These are phyloP conservation scores for Archaeoteleia sp. DNA, from an alignment of 2,888 invertebrate species.

Conservation along the genomic window DNA sequence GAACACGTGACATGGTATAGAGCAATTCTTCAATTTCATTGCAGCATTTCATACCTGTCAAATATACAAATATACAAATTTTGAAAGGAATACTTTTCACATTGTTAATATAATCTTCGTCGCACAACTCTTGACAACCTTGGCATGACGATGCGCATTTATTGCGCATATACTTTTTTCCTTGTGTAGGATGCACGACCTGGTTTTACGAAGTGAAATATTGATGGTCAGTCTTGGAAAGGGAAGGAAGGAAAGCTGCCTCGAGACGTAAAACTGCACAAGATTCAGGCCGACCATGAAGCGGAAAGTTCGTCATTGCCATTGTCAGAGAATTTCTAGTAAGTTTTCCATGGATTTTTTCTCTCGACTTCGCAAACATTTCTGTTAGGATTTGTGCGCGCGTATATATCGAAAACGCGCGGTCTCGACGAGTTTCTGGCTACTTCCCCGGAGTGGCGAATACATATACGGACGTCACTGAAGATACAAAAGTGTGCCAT, in stretches of 20 bases:
- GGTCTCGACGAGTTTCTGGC: conserved; percentile 28
- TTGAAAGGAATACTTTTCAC: too few species aligned
- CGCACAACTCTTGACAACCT: conserved; percentile 18
- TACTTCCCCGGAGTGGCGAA: conserved; percentile 22
- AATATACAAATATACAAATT: too few species aligned
- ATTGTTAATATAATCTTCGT: conserved; percentile 24
- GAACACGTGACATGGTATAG: not conserved
- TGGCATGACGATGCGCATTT: conserved; percentile 32
- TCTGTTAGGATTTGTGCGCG: conserved; percentile 31
- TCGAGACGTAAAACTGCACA: conserved; percentile 8
- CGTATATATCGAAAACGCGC: conserved; percentile 34
- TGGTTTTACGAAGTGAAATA: conserved; percentile 21
- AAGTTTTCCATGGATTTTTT: conserved; percentile 23
- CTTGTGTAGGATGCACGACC: conserved; percentile 19
- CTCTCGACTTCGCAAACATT: conserved; percentile 15
- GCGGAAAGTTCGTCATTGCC: conserved; percentile 14
- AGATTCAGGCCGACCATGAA: conserved; percentile 23
- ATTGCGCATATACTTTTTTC: conserved; percentile 14
- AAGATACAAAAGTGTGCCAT: conserved; percentile 44
- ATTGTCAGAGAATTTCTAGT: conserved; percentile 32
- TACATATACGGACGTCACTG: conserved; percentile 31
- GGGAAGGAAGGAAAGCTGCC: conserved; percentile 3
- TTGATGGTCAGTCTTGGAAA: conserved; percentile 23
- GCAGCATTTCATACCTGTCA: too few species aligned
- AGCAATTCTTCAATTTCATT: too few species aligned